Evolutionary conservation across 64 coral and sea anemone genomes (phyloP).

Genomic region (Stichodactyla mertensii): DNA sequence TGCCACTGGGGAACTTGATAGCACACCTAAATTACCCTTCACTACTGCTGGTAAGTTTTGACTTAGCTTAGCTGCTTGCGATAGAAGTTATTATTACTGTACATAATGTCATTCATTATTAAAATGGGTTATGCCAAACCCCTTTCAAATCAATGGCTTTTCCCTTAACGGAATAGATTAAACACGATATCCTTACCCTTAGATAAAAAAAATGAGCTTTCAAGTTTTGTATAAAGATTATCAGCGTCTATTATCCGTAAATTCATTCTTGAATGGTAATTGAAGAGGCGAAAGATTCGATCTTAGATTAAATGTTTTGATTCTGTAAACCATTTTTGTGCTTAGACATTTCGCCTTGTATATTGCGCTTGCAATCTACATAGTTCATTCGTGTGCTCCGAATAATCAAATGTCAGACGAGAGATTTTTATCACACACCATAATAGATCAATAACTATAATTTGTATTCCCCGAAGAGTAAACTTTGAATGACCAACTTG

Average conservation of each 20-base stretch:
- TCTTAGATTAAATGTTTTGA: background rate
- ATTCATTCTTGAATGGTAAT: background rate
- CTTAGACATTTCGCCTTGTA: background rate
- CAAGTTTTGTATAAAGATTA: background rate
- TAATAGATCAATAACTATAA: background rate
- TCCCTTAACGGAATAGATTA: background rate
- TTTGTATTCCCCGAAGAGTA: background rate
- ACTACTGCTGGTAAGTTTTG: background rate
- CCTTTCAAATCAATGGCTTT: background rate
- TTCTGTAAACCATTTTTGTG: background rate
- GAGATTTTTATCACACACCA: background rate
- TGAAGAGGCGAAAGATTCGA: background rate
- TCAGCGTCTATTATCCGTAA: background rate
- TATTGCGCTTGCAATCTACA: background rate
- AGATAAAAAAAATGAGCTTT: background rate
- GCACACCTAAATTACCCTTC: background rate
- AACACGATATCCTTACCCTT: background rate
- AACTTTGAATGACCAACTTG: background rate
- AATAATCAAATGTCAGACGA: background rate
- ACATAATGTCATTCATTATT: constrained; percentile 19
- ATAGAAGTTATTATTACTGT: background rate
- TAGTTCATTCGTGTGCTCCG: background rate
- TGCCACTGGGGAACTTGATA: background rate
- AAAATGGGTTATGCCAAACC: constrained; percentile 4
- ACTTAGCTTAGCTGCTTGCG: background rate